These are phyloP conservation scores for Mylabris phalerata DNA, from an alignment of 1,140 invertebrate species.

Conservation along the genomic window DNA sequence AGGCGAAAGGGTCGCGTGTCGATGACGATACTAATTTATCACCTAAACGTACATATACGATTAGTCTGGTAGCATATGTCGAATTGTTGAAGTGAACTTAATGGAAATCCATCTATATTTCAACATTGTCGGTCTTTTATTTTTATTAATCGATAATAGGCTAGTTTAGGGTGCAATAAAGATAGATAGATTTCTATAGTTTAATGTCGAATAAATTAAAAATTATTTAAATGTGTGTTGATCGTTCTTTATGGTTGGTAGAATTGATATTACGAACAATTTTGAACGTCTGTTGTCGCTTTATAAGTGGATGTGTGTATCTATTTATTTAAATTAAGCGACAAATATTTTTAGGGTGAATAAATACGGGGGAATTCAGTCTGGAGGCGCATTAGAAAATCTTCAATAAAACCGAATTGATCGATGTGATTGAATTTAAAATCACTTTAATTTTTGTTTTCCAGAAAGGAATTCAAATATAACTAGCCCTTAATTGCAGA, in stretches of 20 bases:
- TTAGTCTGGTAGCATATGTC: conserved; percentile 24
- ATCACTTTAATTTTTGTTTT: no score
- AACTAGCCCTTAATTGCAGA: no score
- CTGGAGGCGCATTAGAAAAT: no score
- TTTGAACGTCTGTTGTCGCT: conserved; percentile 7
- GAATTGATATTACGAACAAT: conserved; percentile 11
- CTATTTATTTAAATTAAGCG: conserved; percentile 20
- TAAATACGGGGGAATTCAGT: not conserved
- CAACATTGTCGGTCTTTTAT: not conserved
- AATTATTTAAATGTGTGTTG: conserved; percentile 20
- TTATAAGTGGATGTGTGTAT: conserved; percentile 4
- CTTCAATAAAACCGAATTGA: no score
- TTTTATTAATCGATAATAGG: not conserved
- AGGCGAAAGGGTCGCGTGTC: conserved; percentile 18
- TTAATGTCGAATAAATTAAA: conserved; percentile 15
- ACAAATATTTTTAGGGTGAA: conserved; percentile 10
- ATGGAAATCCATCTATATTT: not conserved
- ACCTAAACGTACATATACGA: conserved; percentile 16
- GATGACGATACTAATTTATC: conserved; percentile 19
- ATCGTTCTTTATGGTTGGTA: conserved; percentile 18
- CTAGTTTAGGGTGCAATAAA: not conserved
- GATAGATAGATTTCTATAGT: not conserved
- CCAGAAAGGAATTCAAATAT: no score
- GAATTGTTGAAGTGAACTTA: conserved; percentile 17
- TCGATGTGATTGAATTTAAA: no score